Conservation (phyloP, 2,797 vertebrate species). For the Sebastes taczanowskii region DNA sequence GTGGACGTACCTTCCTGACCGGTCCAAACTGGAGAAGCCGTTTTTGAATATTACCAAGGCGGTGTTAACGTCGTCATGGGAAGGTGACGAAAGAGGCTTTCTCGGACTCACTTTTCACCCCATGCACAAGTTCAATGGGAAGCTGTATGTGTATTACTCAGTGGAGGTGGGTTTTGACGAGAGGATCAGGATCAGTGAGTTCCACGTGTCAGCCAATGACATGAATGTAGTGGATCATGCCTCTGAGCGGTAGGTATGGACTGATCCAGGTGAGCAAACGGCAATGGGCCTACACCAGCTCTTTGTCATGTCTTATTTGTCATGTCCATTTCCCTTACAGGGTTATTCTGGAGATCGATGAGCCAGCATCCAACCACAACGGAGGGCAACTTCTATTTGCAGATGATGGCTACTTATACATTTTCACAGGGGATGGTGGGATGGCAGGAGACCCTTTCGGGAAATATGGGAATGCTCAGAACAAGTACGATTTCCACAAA, state of each 20-base stretch:
- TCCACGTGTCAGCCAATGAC: constrained; percentile 88
- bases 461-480: constrained; percentile 93
- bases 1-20: constrained; percentile 91
- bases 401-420: constrained; percentile 92
- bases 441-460: constrained; percentile 98
- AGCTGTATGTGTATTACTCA: constrained; percentile 95
- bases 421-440: constrained; percentile 96
- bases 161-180: constrained; percentile 88
- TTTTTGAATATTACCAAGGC: constrained; percentile 92
- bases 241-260: constrained; percentile 90
- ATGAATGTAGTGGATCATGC: constrained; percentile 90
- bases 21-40: constrained; percentile 85
- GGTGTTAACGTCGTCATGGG: constrained; percentile 95
- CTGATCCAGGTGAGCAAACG: background rate
- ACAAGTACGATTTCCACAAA: constrained; percentile 85
- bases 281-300: background rate
- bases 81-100: constrained; percentile 96
- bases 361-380: constrained; percentile 96
- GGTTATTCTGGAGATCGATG: constrained; percentile 94
- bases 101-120: constrained; percentile 93
- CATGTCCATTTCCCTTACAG: constrained; percentile 68
- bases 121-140: constrained; percentile 88
- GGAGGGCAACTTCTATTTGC: constrained; percentile 94
- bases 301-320: background rate
- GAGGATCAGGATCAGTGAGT: constrained; percentile 96